Evolutionary conservation across 2,113 vertebrate genomes (phyloP).

Genomic region (Nothoprocta perdicaria): DNA sequence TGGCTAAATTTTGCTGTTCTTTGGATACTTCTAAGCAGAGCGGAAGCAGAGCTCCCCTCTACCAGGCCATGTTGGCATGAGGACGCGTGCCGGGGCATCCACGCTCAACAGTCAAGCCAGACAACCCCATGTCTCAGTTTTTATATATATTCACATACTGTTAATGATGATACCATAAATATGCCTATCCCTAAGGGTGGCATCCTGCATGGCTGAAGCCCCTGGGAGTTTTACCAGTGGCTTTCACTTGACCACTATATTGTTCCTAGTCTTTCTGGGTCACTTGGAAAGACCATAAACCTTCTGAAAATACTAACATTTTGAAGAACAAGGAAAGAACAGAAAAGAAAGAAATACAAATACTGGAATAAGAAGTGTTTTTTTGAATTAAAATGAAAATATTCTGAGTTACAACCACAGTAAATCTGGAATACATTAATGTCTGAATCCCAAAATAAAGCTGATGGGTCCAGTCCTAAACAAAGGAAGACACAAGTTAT

Average conservation of each 20-base stretch:
- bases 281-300: neutral
- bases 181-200: neutral
- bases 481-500: neutral
- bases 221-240: neutral
- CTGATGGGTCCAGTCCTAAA: neutral
- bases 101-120: neutral
- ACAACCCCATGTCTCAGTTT: neutral
- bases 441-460: neutral
- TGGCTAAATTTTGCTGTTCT: neutral
- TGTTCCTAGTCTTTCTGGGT: neutral
- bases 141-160: neutral
- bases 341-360: too few relatives aligned
- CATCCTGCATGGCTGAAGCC: neutral
- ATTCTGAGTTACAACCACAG: neutral
- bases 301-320: neutral
- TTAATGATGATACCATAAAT: neutral
- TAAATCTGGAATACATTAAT: neutral
- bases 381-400: neutral
- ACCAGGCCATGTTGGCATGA: rapidly evolving
- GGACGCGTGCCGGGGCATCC: neutral
- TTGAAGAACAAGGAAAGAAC: neutral
- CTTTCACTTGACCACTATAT: neutral
- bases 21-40: neutral
- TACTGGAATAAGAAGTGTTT: neutral
- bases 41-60: neutral